These are phyloP conservation scores for Trogon melanurus DNA, from an alignment of 2,113 vertebrate genomes.

Conservation along the genomic window DNA sequence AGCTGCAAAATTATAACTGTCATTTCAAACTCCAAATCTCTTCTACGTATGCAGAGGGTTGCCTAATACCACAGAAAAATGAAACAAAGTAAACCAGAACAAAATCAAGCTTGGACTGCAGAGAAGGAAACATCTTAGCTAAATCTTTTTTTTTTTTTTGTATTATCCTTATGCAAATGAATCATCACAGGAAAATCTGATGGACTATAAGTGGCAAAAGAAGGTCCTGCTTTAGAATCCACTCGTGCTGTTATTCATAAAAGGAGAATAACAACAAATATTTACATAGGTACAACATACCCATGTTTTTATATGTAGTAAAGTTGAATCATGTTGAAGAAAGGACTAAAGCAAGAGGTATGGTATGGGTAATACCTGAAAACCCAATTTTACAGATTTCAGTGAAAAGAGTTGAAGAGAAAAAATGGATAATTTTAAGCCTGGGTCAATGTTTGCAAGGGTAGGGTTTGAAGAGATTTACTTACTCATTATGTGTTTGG, in stretches of 20 bases:
- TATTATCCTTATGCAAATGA: not conserved
- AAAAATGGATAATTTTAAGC: not conserved
- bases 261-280: not conserved
- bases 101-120: not conserved
- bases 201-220: not conserved
- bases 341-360: not conserved
- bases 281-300: not conserved
- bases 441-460: not conserved
- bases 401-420: not conserved
- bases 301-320: not conserved
- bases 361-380: not conserved
- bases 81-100: not conserved
- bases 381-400: not conserved
- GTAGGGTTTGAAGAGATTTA: not conserved
- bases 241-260: not conserved
- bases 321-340: not conserved
- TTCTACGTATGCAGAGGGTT: not conserved
- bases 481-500: not conserved
- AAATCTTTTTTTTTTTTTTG: not conserved
- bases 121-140: not conserved
- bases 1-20: not conserved
- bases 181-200: not conserved
- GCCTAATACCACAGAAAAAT: not conserved
- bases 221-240: not conserved
- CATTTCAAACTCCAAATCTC: not conserved